Conservation (phyloP, 2,113 vertebrate genomes). For the Chaetorhynchus papuensis region DNA sequence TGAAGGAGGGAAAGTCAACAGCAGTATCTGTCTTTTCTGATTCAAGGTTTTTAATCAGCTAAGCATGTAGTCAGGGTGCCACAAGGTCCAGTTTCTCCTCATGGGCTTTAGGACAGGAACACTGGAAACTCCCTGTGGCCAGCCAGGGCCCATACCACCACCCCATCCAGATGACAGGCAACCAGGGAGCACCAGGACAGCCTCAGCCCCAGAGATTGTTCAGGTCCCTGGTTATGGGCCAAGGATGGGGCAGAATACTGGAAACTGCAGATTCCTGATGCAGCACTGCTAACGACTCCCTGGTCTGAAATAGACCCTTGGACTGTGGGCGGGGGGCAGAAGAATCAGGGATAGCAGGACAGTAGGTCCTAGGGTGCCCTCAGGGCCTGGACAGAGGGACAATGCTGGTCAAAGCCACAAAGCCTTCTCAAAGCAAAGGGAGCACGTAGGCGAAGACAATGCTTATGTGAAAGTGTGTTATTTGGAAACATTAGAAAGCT, state of each 20-base stretch:
- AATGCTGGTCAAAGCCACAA: not conserved
- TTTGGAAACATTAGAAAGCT: not conserved
- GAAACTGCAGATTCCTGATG: not conserved
- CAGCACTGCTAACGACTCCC: too few relatives aligned
- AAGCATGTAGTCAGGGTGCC: not conserved
- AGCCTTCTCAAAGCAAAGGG: not conserved
- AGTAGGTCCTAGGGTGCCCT: not conserved
- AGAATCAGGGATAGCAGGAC: not conserved
- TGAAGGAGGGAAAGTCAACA: not conserved
- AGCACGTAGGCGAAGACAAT: not conserved
- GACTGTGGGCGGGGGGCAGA: accelerated
- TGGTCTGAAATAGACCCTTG: not conserved
- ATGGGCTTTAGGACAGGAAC: accelerated
- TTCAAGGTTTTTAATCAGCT: not conserved
- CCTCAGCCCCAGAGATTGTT: not conserved
- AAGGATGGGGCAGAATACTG: accelerated
- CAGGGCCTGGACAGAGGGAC: accelerated
- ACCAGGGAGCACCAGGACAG: too few relatives aligned
- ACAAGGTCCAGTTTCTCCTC: not conserved
- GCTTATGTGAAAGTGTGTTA: not conserved
- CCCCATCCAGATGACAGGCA: not conserved
- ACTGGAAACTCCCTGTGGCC: accelerated
- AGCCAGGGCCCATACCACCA: too few relatives aligned
- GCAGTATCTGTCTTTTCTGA: not conserved
- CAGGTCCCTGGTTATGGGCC: not conserved